Percentiles rank a stretch among this genome's conserved stretches.
These are phyloP conservation scores for Sitta europaea DNA, from an alignment of 2,113 vertebrate species.

Conservation along the genomic window DNA sequence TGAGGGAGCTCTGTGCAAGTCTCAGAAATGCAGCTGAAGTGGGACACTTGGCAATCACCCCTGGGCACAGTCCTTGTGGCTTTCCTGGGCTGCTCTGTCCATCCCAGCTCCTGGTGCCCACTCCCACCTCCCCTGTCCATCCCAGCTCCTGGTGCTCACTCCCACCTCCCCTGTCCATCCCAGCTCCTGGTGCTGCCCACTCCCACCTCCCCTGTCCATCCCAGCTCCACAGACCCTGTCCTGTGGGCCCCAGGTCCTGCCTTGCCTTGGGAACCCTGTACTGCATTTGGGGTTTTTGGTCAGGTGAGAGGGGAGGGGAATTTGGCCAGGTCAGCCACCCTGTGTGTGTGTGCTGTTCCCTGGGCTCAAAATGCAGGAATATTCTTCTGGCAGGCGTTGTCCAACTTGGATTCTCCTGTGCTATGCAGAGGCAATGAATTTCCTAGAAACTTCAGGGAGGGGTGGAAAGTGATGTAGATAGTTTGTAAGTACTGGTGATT, in stretches of 20 bases:
- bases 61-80: background rate
- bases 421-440: background rate
- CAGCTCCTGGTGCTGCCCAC: fast-evolving
- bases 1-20: background rate
- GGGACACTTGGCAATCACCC: fast-evolving
- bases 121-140: background rate
- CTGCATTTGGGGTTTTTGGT: background rate
- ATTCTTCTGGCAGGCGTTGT: background rate
- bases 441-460: background rate
- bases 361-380: background rate
- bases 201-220: background rate
- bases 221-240: background rate
- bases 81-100: background rate
- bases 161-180: background rate
- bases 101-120: fast-evolving
- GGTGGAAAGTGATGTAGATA: background rate
- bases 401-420: background rate
- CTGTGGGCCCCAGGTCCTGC: background rate
- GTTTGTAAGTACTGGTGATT: background rate
- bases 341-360: background rate
- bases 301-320: background rate
- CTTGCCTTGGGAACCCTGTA: background rate
- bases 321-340: background rate
- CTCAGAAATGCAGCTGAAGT: background rate
- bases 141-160: fast-evolving